A percentile compares a stretch with the other conserved stretches of the same genome.
phyloP scores from a whole-genome alignment of 2,797 vertebrate genomes.

The Enteromius afrohamiltoni region DNA sequence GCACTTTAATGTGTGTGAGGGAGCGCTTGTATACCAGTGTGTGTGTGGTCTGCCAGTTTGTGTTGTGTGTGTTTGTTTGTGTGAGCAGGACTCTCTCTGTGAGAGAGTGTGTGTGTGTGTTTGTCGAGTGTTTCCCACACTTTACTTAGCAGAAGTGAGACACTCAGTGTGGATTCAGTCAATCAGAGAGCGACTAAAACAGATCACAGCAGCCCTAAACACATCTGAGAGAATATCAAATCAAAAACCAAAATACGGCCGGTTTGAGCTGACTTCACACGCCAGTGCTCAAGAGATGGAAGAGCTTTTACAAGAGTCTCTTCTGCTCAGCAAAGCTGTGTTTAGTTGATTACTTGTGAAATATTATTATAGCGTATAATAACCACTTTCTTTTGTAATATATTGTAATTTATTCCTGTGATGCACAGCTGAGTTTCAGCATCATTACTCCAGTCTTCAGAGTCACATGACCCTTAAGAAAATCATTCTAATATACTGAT shows the following conservation, averaged over 20 bases:
- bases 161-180: conserved; percentile 11
- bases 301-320: background rate
- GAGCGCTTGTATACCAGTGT: conserved; percentile 52
- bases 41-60: conserved; percentile 62
- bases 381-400: background rate
- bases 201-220: background rate
- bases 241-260: background rate
- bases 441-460: background rate
- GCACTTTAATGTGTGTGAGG: conserved; percentile 60
- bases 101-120: conserved; percentile 32
- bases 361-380: background rate
- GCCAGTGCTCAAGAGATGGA: background rate
- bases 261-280: background rate
- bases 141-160: conserved; percentile 30
- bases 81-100: conserved; percentile 37
- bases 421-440: background rate
- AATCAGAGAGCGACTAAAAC: conserved; percentile 13
- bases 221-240: background rate
- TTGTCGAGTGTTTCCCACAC: conserved; percentile 51
- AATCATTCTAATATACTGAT: background rate
- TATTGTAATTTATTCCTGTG: background rate
- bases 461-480: background rate
- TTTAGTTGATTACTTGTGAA: background rate
- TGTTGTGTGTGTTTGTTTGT: conserved; percentile 42
- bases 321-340: background rate